A percentile compares a stretch with the other conserved stretches of the same genome.
Conservation (phyloP, 2,888 invertebrate species). For the Diaphora mendica region DNA sequence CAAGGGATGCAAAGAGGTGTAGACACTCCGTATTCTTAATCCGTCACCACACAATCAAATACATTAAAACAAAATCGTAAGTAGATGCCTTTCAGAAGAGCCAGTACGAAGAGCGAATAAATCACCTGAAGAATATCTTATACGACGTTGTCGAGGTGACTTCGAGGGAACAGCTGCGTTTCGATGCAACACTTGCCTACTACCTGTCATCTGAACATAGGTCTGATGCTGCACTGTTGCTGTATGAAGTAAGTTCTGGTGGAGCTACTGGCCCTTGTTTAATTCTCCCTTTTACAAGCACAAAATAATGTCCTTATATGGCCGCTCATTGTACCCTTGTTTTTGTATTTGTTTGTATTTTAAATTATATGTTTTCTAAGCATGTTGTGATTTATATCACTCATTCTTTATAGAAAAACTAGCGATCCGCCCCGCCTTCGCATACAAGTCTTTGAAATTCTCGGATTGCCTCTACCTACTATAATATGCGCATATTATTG, state of each 20-base stretch:
- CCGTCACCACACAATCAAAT: neutral
- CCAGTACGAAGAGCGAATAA: constrained; percentile 59
- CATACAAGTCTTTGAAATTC: too few species aligned
- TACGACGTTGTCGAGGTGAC: constrained; percentile 62
- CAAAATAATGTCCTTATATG: too few species aligned
- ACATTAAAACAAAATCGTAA: constrained; percentile 6
- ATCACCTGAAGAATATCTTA: constrained; percentile 60
- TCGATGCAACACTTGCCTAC: constrained; percentile 63
- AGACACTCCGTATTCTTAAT: too few species aligned
- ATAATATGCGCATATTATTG: too few species aligned
- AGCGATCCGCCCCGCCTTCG: too few species aligned
- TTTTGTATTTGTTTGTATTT: too few species aligned
- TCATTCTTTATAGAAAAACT: too few species aligned
- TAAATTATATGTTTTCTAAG: too few species aligned
- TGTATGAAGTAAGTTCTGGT: constrained; percentile 66
- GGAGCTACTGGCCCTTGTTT: neutral
- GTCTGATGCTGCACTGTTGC: constrained; percentile 64
- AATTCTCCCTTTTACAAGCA: neutral
- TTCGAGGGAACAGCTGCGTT: constrained; percentile 61
- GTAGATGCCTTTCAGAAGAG: constrained; percentile 33
- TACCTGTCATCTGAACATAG: constrained; percentile 60
- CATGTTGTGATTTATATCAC: too few species aligned
- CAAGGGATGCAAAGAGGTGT: too few species aligned
- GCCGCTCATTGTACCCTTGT: too few species aligned
- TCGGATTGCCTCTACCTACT: too few species aligned